Evolutionary conservation across 2,888 invertebrate genomes (phyloP).

Genomic region (Dioctria rufipes): DNA sequence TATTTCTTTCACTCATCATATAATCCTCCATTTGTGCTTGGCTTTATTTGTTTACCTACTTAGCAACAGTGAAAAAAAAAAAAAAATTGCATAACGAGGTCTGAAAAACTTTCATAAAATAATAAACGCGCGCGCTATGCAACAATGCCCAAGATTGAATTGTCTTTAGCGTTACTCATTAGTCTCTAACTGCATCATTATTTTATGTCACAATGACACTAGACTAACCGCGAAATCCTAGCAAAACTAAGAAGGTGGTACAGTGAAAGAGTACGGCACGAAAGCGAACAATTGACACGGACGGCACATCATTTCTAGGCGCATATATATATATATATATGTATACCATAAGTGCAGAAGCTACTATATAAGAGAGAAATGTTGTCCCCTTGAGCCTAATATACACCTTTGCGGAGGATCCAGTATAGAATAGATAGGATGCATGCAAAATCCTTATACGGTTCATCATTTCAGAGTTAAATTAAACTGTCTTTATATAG

Average conservation of each 20-base stretch:
- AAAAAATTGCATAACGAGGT: conserved; percentile 47
- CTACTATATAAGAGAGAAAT: conserved; percentile 42
- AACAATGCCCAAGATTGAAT: conserved; percentile 47
- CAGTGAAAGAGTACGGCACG: conserved; percentile 38
- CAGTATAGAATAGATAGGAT: neutral
- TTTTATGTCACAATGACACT: conserved; percentile 50
- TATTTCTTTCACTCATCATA: neutral
- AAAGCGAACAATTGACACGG: conserved; percentile 57
- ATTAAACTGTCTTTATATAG: conserved; percentile 31
- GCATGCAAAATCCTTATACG: conserved; percentile 1
- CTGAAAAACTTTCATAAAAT: conserved; percentile 34
- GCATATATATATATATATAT: too few relatives aligned
- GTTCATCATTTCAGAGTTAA: conserved; percentile 42
- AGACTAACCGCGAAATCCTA: conserved; percentile 41
- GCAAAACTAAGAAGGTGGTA: conserved; percentile 45
- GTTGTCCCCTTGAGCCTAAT: conserved; percentile 52
- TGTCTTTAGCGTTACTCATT: conserved; percentile 50
- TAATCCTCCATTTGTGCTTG: conserved; percentile 31
- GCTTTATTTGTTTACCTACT: conserved; percentile 49
- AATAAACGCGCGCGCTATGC: conserved; percentile 10
- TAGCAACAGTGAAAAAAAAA: conserved; percentile 25
- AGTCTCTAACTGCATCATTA: conserved; percentile 51
- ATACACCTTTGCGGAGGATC: conserved; percentile 32
- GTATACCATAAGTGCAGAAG: conserved; percentile 10
- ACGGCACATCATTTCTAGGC: conserved; percentile 54